Conservation (phyloP, 2,113 vertebrate species). For the Callopanchax toddi region DNA sequence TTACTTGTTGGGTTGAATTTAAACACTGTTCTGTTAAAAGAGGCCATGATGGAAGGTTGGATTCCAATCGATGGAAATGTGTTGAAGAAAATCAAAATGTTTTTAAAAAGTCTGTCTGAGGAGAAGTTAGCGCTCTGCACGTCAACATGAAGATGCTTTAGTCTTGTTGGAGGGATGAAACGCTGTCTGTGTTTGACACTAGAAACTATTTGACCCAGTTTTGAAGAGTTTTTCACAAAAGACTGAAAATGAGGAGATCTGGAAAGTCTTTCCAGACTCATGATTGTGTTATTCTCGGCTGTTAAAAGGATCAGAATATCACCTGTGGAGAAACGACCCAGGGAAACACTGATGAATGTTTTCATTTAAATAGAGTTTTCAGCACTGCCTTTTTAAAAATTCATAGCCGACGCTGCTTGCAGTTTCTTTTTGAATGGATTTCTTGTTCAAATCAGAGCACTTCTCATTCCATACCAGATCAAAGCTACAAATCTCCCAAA, state of each 20-base stretch:
- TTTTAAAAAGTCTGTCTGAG: too few species aligned
- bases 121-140: background rate
- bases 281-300: background rate
- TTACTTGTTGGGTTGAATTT: constrained; percentile 34
- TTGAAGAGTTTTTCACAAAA: background rate
- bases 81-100: too few species aligned
- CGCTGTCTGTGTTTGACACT: background rate
- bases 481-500: background rate
- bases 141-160: background rate
- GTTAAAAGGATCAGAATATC: background rate
- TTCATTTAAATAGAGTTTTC: background rate
- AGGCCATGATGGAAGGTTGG: background rate
- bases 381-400: background rate
- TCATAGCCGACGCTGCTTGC: background rate
- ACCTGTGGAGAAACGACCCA: background rate
- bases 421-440: background rate
- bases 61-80: too few species aligned
- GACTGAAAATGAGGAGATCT: constrained; percentile 5
- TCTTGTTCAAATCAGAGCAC: background rate
- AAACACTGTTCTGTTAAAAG: constrained; percentile 7
- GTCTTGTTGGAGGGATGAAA: background rate
- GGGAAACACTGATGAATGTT: background rate
- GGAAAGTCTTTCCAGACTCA: constrained; percentile 8
- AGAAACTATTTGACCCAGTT: constrained; percentile 11
- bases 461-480: background rate